Evolutionary conservation across 1,140 invertebrate species (phyloP).

Genomic region (Drosophila pectinifera): DNA sequence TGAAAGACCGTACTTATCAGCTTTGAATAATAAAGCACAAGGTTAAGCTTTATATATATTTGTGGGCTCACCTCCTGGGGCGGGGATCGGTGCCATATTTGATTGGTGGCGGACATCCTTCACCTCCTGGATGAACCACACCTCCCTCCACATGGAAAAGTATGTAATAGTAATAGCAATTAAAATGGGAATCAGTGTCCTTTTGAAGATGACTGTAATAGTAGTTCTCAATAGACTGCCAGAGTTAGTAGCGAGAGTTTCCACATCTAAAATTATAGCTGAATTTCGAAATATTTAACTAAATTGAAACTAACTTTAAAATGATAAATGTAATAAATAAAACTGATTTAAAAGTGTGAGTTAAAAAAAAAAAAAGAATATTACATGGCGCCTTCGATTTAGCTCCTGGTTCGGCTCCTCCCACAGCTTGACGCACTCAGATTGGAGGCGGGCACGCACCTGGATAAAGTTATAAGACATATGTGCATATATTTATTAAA

Average conservation of each 20-base stretch:
- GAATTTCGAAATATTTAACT: neutral
- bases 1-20: neutral
- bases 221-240: neutral
- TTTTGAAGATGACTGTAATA: no score
- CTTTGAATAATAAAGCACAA: no score
- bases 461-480: no score
- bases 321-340: no score
- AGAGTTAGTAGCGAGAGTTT: neutral
- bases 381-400: slow-evolving; percentile 80
- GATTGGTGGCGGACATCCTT: slow-evolving; percentile 86
- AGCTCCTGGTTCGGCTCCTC: slow-evolving; percentile 88
- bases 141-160: slow-evolving; percentile 85
- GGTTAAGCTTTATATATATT: neutral
- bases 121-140: slow-evolving; percentile 88
- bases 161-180: no score
- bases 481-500: no score
- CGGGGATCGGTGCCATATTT: no score
- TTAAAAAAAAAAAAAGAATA: no score
- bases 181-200: no score
- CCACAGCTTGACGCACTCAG: slow-evolving; percentile 90
- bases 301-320: neutral
- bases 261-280: neutral
- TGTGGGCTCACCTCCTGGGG: slow-evolving; percentile 86
- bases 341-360: no score
- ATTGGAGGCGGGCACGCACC: slow-evolving; percentile 88